Evolutionary conservation across 2,888 invertebrate genomes (phyloP).

Genomic region (Orgyia antiqua): DNA sequence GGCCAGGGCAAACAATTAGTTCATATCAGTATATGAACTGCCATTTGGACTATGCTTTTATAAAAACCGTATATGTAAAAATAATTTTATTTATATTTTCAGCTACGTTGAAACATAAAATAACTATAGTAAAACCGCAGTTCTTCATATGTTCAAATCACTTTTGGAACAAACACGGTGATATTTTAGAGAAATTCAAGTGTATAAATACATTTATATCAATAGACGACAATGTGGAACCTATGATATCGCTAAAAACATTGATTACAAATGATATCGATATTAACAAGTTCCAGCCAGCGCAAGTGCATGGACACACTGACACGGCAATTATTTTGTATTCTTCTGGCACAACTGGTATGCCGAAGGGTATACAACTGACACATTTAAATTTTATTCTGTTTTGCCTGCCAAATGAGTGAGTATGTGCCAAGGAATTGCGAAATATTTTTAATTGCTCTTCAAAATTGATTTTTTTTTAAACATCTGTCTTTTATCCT

Average conservation of each 20-base stretch:
- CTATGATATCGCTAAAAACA: slow-evolving; percentile 30
- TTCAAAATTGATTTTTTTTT: too few relatives aligned
- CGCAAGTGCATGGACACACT: slow-evolving; percentile 51
- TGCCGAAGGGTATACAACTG: slow-evolving; percentile 82
- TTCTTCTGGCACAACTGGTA: slow-evolving; percentile 84
- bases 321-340: slow-evolving; percentile 70
- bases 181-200: slow-evolving; percentile 36
- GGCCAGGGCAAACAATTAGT: too few relatives aligned
- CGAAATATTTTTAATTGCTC: too few relatives aligned
- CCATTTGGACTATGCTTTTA: too few relatives aligned
- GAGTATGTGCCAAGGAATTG: too few relatives aligned
- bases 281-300: slow-evolving; percentile 14
- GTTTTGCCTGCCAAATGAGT: slow-evolving; percentile 31
- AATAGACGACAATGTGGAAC: slow-evolving; percentile 34
- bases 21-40: too few relatives aligned
- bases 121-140: slow-evolving; percentile 81
- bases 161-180: slow-evolving; percentile 58
- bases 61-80: slow-evolving; percentile 35
- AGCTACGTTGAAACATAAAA: slow-evolving; percentile 81
- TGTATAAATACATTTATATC: slow-evolving; percentile 41
- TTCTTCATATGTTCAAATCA: slow-evolving; percentile 79
- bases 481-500: too few relatives aligned
- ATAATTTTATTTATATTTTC: too few relatives aligned
- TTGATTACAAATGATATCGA: slow-evolving; percentile 33
- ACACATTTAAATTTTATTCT: slow-evolving; percentile 75